A percentile compares a stretch with the other conserved stretches of the same genome.
Evolutionary conservation across 2,113 vertebrate species (phyloP).

Genomic region (Diadophis punctatus): DNA sequence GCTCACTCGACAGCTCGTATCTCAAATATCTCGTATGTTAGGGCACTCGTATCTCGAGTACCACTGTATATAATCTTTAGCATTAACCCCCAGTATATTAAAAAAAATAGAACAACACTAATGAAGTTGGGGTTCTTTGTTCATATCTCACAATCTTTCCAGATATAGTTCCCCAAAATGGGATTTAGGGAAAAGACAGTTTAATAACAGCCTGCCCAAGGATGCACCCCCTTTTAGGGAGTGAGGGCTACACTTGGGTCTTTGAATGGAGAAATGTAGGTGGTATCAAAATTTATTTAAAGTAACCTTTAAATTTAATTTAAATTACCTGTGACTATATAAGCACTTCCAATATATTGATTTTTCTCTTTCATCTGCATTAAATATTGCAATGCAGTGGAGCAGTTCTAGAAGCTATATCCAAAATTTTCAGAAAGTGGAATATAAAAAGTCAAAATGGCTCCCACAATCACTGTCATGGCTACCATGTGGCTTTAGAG

Average conservation of each 20-base stretch:
- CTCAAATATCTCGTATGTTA: no score
- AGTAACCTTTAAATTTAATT: neutral
- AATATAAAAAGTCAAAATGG: neutral
- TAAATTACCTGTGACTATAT: neutral
- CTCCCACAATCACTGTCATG: neutral
- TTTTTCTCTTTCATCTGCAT: neutral
- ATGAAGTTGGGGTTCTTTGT: neutral
- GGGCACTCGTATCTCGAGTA: no score
- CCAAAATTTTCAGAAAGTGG: neutral
- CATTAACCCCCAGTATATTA: slow-evolving; percentile 30
- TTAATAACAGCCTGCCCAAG: neutral
- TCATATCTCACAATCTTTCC: neutral
- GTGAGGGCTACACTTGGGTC: neutral
- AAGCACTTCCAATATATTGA: neutral
- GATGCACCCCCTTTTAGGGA: neutral
- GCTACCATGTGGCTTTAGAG: neutral
- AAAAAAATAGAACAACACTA: neutral
- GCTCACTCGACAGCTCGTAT: no score
- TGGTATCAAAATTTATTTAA: neutral
- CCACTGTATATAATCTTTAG: slow-evolving; percentile 52
- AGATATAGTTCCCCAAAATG: neutral
- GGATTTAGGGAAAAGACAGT: neutral
- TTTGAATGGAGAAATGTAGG: neutral
- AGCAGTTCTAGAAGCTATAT: neutral
- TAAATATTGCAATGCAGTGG: neutral